phyloP scores from a whole-genome alignment of 2,888 invertebrate species.

The Neria commutata region DNA sequence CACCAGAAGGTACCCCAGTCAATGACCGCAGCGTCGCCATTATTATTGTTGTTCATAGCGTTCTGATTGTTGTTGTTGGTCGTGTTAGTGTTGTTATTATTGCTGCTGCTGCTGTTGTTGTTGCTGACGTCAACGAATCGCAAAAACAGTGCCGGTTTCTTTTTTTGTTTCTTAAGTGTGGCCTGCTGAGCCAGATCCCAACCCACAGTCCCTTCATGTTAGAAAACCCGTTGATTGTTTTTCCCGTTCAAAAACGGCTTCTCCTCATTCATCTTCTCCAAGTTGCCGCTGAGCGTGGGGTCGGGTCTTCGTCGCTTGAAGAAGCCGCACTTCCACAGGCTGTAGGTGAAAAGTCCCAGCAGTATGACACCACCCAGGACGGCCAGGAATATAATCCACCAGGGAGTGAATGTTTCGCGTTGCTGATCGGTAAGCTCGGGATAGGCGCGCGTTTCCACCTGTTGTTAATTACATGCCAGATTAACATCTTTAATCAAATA shows the following conservation, averaged over 20 bases:
- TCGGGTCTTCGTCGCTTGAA: slow-evolving; percentile 86
- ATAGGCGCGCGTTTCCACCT: slow-evolving; percentile 85
- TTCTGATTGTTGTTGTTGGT: slow-evolving; percentile 28
- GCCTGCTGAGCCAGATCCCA: slow-evolving; percentile 50
- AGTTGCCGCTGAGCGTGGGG: slow-evolving; percentile 79
- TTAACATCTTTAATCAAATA: not conserved
- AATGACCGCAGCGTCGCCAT: slow-evolving; percentile 22
- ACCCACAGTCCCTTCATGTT: slow-evolving; percentile 59
- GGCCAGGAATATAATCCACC: slow-evolving; percentile 87
- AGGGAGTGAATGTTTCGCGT: slow-evolving; percentile 74
- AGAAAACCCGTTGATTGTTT: slow-evolving; percentile 53
- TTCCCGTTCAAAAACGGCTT: slow-evolving; percentile 66
- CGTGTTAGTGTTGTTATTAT: slow-evolving; percentile 27
- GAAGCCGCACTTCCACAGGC: slow-evolving; percentile 89
- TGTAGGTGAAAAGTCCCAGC: slow-evolving; percentile 77
- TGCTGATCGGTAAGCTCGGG: slow-evolving; percentile 80
- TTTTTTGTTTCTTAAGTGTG: slow-evolving; percentile 39
- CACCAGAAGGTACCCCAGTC: slow-evolving; percentile 31
- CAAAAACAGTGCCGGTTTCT: slow-evolving; percentile 18
- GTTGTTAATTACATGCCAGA: slow-evolving; percentile 21
- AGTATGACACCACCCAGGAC: slow-evolving; percentile 83
- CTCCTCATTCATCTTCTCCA: slow-evolving; percentile 76
- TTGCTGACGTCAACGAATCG: slow-evolving; percentile 22
- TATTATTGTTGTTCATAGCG: slow-evolving; percentile 26
- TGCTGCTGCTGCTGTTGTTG: slow-evolving; percentile 6